Evolutionary conservation across 2,888 invertebrate genomes (phyloP).

Genomic region (Prosopocoilus inquinatus): DNA sequence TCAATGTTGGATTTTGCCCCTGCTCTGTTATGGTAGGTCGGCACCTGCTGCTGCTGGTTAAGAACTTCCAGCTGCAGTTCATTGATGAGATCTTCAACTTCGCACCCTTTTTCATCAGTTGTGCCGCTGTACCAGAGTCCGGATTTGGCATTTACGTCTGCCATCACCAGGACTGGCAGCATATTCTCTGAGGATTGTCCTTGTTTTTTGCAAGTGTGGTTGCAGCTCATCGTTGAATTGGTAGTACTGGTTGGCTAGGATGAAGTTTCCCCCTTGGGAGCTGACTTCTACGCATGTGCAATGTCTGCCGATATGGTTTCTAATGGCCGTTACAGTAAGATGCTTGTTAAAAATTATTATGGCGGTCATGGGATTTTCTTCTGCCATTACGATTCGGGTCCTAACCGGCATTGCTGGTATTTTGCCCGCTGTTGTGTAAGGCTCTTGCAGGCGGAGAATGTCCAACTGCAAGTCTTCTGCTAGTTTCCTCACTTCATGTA

Average conservation of each 20-base stretch:
- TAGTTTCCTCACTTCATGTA: not conserved
- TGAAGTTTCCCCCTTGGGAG: not conserved
- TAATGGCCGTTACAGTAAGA: not conserved
- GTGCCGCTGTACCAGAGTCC: constrained; percentile 7
- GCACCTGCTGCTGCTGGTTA: not conserved
- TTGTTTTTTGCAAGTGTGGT: not conserved
- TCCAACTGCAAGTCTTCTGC: constrained; percentile 2
- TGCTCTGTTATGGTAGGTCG: constrained; percentile 6
- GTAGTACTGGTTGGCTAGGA: constrained; percentile 8
- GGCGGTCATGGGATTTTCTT: not conserved
- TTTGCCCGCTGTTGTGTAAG: not conserved
- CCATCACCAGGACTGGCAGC: constrained; percentile 4
- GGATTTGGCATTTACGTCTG: constrained; percentile 16
- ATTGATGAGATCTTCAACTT: constrained; percentile 1
- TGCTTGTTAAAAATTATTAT: not conserved
- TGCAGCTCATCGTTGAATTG: constrained; percentile 2
- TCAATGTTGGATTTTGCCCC: constrained; percentile 3
- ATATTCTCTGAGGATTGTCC: not conserved
- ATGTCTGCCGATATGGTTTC: not conserved
- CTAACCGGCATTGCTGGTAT: not conserved
- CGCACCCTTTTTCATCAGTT: constrained; percentile 7
- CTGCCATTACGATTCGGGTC: not conserved
- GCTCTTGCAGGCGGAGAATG: constrained; percentile 9
- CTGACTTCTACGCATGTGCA: not conserved
- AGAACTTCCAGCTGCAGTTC: constrained; percentile 1